Evolutionary conservation across 2,888 invertebrate species (phyloP), one percentile per base, ranked within the genome.

Genomic region (Synanthedon formicaeformis): DNA sequence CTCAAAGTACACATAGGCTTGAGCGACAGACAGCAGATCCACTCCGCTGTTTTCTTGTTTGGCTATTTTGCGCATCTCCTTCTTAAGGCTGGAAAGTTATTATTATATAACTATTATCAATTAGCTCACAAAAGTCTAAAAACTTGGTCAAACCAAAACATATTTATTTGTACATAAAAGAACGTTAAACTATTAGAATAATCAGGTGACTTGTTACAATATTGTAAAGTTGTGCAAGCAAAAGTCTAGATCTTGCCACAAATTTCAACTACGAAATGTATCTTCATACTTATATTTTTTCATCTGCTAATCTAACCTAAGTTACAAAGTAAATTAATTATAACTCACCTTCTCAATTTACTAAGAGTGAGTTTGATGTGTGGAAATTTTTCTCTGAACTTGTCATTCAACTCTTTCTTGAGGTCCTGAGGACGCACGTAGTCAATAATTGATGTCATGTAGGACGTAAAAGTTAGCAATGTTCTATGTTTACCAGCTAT

Each of bases 1-100:
- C 78, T 99, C 99, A 80, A 98, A 99, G 83, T 97, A 99, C n/a
- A 98, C 98, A 73, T 97, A 98, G 0, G 98, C 95, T 76, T 97
- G 97, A 14, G 99, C 98, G 14, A 99, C 95, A 1, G 96, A 96
- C 57, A 98, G 88, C 56, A 97, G 87, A 83, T 99, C 98, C 55
- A 92, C 88, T 52, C 90, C 90, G 55, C 93, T 92, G 64, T 91
- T 91, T 77, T 96, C 96, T 66, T 93, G 88, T 77, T 94, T 95
- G 2, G 95, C 95, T 55, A 96, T 96, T 79, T 96, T 95, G 23
- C 95, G 90, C 96, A 99, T 96, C 87, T 98, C 98, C 61, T 96
- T 91, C 81, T 99, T 99, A 60, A 99, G 91, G 81, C 98, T 96
- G 80, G 50, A 87, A 74, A 10, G 34, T 10, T 0, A 34, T 27